Conservation (phyloP, 1,140 invertebrate species). For the Bombus turneri region DNA sequence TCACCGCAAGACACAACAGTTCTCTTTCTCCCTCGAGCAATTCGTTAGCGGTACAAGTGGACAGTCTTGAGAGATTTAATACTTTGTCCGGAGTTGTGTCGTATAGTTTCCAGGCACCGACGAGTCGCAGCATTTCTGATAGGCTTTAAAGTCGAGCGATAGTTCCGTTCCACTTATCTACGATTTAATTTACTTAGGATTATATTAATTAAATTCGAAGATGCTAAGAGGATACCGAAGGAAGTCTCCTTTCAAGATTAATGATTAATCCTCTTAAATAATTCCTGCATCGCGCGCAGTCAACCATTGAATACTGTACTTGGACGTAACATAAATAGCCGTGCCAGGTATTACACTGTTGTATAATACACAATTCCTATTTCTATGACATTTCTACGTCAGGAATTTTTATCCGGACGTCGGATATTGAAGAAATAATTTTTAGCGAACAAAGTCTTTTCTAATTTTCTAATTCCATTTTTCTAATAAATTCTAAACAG, state of each 20-base stretch:
- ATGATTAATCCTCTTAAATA: slow-evolving; percentile 48
- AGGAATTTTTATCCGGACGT: too few relatives aligned
- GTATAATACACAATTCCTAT: too few relatives aligned
- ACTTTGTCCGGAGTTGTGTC: too few relatives aligned
- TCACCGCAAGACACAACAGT: neutral
- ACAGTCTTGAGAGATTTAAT: neutral
- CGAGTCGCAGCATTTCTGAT: neutral
- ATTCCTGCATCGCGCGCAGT: neutral
- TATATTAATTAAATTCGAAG: slow-evolving; percentile 51
- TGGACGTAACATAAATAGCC: neutral
- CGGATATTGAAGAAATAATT: too few relatives aligned
- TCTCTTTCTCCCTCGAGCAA: neutral
- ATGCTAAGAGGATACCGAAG: slow-evolving; percentile 31
- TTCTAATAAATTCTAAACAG: too few relatives aligned
- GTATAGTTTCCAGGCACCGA: neutral
- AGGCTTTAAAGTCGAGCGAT: neutral
- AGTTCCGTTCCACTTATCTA: neutral
- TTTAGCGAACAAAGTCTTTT: too few relatives aligned
- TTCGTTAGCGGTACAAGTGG: neutral
- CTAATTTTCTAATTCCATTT: too few relatives aligned
- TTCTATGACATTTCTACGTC: too few relatives aligned
- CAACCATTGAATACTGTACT: neutral
- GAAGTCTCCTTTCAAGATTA: slow-evolving; percentile 41
- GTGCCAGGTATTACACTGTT: neutral
- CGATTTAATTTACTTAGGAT: slow-evolving; percentile 23